Evolutionary conservation across 2,888 invertebrate species (phyloP).

Genomic region (Auanema freiburgensis): DNA sequence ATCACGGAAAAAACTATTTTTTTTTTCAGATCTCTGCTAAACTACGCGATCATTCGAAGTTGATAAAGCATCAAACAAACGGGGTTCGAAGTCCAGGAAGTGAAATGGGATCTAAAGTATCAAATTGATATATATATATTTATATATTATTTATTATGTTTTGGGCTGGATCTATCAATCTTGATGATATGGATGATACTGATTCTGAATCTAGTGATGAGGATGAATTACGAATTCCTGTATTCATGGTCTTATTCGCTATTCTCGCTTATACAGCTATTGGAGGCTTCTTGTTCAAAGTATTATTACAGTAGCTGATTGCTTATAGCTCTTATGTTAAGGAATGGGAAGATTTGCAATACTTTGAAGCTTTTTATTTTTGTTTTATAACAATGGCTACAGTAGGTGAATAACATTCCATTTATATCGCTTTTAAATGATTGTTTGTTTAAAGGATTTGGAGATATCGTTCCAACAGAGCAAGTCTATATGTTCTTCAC

Average conservation of each 20-base stretch:
- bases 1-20: no score
- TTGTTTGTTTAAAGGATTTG: conserved; percentile 48
- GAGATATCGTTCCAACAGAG: conserved; percentile 63
- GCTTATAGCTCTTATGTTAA: background rate
- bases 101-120: no score
- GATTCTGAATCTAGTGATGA: conserved; percentile 43
- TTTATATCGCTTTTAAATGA: background rate
- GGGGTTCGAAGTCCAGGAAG: no score
- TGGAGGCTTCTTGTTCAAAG: conserved; percentile 61
- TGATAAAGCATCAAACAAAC: no score
- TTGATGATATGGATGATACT: conserved; percentile 55
- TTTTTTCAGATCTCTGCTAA: no score
- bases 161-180: conserved; percentile 50
- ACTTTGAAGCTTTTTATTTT: conserved; percentile 64
- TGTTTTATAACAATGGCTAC: conserved; percentile 65
- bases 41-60: no score
- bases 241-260: conserved; percentile 62
- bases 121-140: no score
- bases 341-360: conserved; percentile 58
- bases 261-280: conserved; percentile 61
- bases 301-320: background rate
- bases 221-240: conserved; percentile 56
- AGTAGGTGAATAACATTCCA: conserved; percentile 43
- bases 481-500: conserved; percentile 64
- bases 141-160: no score